A percentile compares a stretch with the other conserved stretches of the same genome.
Conservation (phyloP, 2,888 invertebrate genomes). For the Ctenicera cuprea region DNA sequence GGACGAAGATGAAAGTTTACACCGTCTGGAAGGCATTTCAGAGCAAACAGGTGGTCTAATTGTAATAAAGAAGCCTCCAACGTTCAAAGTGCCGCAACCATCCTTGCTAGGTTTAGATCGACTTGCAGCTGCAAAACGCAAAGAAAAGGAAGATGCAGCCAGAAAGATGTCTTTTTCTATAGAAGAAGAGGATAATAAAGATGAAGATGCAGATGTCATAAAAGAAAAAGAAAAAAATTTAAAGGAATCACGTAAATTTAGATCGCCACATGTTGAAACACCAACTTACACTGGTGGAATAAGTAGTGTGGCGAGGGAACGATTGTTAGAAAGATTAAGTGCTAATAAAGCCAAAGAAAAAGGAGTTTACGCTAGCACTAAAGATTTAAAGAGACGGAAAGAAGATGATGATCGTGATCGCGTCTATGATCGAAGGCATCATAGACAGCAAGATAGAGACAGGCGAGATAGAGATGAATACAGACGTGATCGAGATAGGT, state of each 20-base stretch:
- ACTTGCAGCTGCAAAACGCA: slow-evolving; percentile 85
- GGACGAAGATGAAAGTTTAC: slow-evolving; percentile 76
- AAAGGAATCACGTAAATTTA: slow-evolving; percentile 79
- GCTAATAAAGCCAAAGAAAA: slow-evolving; percentile 77
- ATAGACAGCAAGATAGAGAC: slow-evolving; percentile 65
- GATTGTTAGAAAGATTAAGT: slow-evolving; percentile 80
- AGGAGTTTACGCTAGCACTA: slow-evolving; percentile 83
- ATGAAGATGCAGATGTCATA: slow-evolving; percentile 67
- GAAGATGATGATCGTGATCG: slow-evolving; percentile 59
- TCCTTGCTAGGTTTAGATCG: slow-evolving; percentile 90
- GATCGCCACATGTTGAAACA: slow-evolving; percentile 89
- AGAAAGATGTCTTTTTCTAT: slow-evolving; percentile 80
- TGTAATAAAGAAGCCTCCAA: slow-evolving; percentile 81
- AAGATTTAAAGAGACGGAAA: slow-evolving; percentile 72
- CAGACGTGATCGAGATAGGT: slow-evolving; percentile 65
- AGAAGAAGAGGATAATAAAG: slow-evolving; percentile 70
- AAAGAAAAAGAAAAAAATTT: slow-evolving; percentile 66
- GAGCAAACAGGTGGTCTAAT: slow-evolving; percentile 82
- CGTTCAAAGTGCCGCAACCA: slow-evolving; percentile 85
- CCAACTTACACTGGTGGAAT: slow-evolving; percentile 97
- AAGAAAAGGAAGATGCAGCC: slow-evolving; percentile 77
- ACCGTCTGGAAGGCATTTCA: slow-evolving; percentile 83
- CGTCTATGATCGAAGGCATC: slow-evolving; percentile 68
- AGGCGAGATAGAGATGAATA: slow-evolving; percentile 66
- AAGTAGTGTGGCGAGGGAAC: slow-evolving; percentile 84